Conservation (phyloP, 2,113 vertebrate species). For the Baryphthengus martii region DNA sequence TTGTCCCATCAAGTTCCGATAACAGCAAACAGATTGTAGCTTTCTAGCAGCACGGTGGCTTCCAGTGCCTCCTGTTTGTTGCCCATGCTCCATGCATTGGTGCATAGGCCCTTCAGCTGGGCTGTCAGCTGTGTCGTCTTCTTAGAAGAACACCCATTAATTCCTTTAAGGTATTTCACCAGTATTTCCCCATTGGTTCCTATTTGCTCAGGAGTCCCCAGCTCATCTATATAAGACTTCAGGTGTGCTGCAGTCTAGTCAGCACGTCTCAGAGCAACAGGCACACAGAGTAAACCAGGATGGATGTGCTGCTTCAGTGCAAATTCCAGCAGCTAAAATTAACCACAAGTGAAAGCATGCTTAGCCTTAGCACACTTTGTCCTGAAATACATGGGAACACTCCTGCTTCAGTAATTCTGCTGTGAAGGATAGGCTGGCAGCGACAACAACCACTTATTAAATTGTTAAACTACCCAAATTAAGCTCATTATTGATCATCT, state of each 20-base stretch:
- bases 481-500: neutral
- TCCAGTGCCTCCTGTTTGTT: neutral
- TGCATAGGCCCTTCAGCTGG: neutral
- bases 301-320: neutral
- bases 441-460: neutral
- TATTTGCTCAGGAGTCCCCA: neutral
- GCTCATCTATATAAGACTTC: rapidly evolving
- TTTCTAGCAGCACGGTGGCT: neutral
- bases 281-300: neutral
- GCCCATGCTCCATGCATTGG: neutral
- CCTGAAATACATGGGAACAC: rapidly evolving
- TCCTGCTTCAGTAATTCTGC: neutral
- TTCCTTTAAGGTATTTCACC: neutral
- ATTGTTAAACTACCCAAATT: neutral
- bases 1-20: neutral
- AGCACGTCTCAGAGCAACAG: neutral
- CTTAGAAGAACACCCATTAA: neutral
- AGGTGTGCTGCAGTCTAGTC: neutral
- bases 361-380: neutral
- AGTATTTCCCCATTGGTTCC: neutral
- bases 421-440: neutral
- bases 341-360: neutral
- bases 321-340: neutral
- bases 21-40: neutral
- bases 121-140: neutral